phyloP scores from a whole-genome alignment of 2,797 vertebrate genomes.

The Myioborus miniatus region DNA sequence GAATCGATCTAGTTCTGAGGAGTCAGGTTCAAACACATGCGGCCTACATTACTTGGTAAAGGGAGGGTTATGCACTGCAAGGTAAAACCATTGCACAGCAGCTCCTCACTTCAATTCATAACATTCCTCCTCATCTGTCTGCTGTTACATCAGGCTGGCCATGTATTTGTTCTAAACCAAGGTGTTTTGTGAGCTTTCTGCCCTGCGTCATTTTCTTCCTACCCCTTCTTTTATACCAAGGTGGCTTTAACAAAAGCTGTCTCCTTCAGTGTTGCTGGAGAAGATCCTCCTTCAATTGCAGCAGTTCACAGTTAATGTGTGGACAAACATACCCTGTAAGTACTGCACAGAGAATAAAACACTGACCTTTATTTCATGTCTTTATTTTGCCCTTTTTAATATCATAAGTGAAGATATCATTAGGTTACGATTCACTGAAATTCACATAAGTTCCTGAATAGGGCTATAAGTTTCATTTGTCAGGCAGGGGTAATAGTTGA shows the following conservation, averaged over 20 bases:
- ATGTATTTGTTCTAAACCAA: not conserved
- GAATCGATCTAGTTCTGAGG: not conserved
- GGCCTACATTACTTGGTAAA: not conserved
- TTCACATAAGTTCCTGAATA: not conserved
- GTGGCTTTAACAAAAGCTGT: not conserved
- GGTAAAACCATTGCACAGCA: not conserved
- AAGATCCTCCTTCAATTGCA: not conserved
- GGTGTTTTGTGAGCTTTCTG: not conserved
- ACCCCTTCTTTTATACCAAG: not conserved
- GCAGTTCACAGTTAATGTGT: not conserved
- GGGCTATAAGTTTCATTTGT: not conserved
- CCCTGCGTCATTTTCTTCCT: not conserved
- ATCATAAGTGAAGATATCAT: not conserved
- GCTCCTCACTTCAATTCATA: not conserved
- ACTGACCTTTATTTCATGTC: not conserved
- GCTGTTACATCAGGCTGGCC: not conserved
- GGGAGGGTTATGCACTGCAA: not conserved
- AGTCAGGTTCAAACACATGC: not conserved
- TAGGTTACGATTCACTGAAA: not conserved
- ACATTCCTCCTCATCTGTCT: not conserved
- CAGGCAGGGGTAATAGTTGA: not conserved
- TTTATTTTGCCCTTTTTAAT: conserved; percentile 30
- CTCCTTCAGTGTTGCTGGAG: not conserved
- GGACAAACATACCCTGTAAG: not conserved
- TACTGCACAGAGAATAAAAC: not conserved